Base-by-base conservation (phyloP, 1,140 invertebrate species). In the Druon quercuslanigerum region DNA sequence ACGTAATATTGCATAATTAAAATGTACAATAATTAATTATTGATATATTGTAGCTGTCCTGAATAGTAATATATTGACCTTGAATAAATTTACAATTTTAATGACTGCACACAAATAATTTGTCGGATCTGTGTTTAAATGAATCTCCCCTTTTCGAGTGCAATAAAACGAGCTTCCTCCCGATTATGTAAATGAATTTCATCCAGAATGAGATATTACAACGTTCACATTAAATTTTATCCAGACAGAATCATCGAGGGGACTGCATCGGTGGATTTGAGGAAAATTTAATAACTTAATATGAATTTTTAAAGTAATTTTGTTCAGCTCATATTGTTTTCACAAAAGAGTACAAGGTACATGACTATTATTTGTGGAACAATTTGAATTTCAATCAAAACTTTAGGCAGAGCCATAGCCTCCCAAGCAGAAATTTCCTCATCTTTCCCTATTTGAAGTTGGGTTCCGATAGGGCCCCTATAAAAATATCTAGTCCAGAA, bases 171-270 rank as follows among this genome's bases (percentile, higher is more conserved):
- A 66, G 60, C 60, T 66, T 66, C 60, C 12, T 66, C 25, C 60
- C 25, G 40, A 66, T 66, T 66, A 66, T 66, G 60, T 66, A 66
- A 66, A 66, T 16, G 60, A 46, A 66, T 66, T 66, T 66, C 46
- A 66, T 66, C 14, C 60, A n/a, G 60, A 66, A 66, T 66, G 60
- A 66, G 60, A 66, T 66, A 66, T 66, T 66, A 40, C 60, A 66
- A 66, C n/a, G 13, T 66, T 33, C 60, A 66, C 60, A 66, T 66
- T 66, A 33, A 66, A 66, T 66, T 66, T 66, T 66, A 66, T 66
- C 60, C 25, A 66, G 60, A 14, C 33, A 66, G 60, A 14, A 66
- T 46, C 40, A 46, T 46, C 40, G 40, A 7, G 9, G 40, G 40
- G 40, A 46, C 1, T 46, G 40, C 9, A 46, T 46, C 0, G 7